Evolutionary conservation across 2,888 invertebrate species (phyloP).

Genomic region (Brenthis daphne): DNA sequence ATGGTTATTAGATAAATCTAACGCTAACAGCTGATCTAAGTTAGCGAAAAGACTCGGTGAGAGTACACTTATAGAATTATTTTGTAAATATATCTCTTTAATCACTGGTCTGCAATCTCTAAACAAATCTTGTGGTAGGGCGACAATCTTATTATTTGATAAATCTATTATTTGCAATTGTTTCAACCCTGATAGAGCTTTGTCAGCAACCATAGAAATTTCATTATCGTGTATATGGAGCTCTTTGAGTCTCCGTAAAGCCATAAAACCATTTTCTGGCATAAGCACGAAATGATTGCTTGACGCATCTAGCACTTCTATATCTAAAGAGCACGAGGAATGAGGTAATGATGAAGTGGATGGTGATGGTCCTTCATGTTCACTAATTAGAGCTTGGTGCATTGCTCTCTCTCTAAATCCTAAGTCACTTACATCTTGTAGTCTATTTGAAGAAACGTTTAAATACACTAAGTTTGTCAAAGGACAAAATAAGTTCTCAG

Average conservation of each 20-base stretch:
- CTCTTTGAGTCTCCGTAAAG: conserved; percentile 88
- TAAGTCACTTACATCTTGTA: conserved; percentile 93
- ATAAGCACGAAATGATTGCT: conserved; percentile 92
- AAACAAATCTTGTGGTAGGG: conserved; percentile 93
- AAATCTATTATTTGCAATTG: conserved; percentile 93
- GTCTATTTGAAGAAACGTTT: conserved; percentile 93
- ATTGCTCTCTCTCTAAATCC: conserved; percentile 89
- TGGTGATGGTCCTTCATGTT: conserved; percentile 76
- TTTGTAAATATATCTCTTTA: conserved; percentile 94
- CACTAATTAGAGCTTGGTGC: conserved; percentile 85
- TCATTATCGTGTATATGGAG: conserved; percentile 94
- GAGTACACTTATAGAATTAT: conserved; percentile 93
- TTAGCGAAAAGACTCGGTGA: conserved; percentile 94
- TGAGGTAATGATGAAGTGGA: conserved; percentile 69
- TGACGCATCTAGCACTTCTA: conserved; percentile 92
- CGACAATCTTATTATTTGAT: conserved; percentile 94
- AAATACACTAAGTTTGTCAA: conserved; percentile 89
- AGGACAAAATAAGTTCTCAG: conserved; percentile 92
- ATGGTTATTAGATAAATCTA: conserved; percentile 93
- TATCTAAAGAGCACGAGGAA: conserved; percentile 87
- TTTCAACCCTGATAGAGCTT: conserved; percentile 90
- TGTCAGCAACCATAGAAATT: conserved; percentile 93
- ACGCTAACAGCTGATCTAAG: conserved; percentile 89
- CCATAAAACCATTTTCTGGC: conserved; percentile 91
- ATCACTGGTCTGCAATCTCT: conserved; percentile 89